These are phyloP conservation scores for Epinotia brunnichana DNA, from an alignment of 2,888 invertebrate species.

Conservation along the genomic window DNA sequence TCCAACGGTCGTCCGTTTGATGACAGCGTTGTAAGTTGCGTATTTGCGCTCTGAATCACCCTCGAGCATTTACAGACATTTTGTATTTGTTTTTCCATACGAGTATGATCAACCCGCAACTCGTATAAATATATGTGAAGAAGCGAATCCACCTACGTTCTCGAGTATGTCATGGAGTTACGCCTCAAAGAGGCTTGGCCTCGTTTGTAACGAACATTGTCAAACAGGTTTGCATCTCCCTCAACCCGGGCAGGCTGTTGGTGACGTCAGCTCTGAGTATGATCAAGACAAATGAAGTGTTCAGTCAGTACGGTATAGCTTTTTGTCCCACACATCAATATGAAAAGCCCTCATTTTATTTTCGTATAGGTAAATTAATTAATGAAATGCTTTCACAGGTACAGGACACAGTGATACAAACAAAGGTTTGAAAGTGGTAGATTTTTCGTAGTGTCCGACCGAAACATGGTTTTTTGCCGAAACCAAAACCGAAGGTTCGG, in stretches of 20 bases:
- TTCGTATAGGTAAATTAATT: too few relatives aligned
- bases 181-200: conserved; percentile 26
- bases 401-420: too few relatives aligned
- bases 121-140: neutral
- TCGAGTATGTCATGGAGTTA: conserved; percentile 15
- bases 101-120: neutral
- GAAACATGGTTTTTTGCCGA: too few relatives aligned
- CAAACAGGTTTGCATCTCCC: conserved; percentile 35
- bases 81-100: neutral
- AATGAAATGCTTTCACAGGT: too few relatives aligned
- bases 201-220: conserved; percentile 36
- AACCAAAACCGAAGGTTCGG: too few relatives aligned
- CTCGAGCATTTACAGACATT: neutral
- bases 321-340: neutral
- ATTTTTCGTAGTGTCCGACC: too few relatives aligned
- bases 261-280: conserved; percentile 35
- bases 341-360: neutral
- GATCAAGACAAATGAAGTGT: conserved; percentile 23
- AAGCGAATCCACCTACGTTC: conserved; percentile 1
- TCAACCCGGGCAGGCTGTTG: conserved; percentile 19
- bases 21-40: neutral
- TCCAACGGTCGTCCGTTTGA: neutral
- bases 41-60: neutral
- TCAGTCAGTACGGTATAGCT: neutral
- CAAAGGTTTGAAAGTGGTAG: neutral